Conservation (phyloP, 2,797 vertebrate species). For the Spatula versicolor region DNA sequence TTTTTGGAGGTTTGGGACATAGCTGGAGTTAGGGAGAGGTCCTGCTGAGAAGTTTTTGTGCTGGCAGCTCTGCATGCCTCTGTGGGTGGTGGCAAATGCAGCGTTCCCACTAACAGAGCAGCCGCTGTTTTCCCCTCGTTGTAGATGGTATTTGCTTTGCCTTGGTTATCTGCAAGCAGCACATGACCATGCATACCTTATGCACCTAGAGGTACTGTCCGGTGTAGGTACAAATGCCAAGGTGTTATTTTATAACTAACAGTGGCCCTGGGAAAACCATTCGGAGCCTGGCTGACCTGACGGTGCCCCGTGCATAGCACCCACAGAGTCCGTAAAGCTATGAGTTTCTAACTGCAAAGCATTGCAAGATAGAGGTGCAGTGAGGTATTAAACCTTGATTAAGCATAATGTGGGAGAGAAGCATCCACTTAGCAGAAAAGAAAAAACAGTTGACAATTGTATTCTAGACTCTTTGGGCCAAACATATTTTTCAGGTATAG, state of each 20-base stretch:
- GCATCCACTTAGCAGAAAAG: not conserved
- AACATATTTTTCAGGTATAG: not conserved
- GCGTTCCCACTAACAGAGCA: not conserved
- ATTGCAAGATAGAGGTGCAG: not conserved
- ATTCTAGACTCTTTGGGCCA: not conserved
- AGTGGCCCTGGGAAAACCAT: not conserved
- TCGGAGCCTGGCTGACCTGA: not conserved
- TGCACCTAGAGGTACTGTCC: not conserved
- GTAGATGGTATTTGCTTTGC: not conserved
- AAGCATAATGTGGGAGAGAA: not conserved
- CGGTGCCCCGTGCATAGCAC: not conserved
- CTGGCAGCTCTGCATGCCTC: not conserved
- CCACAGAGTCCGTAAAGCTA: accelerated
- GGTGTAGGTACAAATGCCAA: not conserved
- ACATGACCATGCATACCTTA: not conserved
- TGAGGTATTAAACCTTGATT: not conserved
- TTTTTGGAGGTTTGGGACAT: not conserved
- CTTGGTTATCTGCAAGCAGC: not conserved
- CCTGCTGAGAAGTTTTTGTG: not conserved
- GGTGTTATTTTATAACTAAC: not conserved
- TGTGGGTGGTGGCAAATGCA: not conserved
- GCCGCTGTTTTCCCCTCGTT: not conserved
- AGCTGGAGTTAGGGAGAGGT: not conserved
- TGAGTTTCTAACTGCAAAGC: not conserved
- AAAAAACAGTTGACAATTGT: not conserved